Evolutionary conservation across 2,797 vertebrate genomes (phyloP).

Genomic region (Chelidonichthys spinosus): DNA sequence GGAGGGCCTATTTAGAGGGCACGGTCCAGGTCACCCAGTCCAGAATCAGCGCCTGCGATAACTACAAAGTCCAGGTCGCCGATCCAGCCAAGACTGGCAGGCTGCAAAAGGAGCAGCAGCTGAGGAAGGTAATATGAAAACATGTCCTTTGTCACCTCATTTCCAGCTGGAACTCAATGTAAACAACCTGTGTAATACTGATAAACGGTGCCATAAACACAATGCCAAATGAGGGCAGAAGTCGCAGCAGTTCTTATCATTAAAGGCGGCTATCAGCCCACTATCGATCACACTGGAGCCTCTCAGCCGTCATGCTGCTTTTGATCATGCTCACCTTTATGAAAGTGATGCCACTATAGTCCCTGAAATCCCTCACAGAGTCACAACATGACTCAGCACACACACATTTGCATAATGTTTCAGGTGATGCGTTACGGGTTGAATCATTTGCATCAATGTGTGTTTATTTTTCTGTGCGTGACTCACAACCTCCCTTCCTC

Average conservation of each 20-base stretch:
- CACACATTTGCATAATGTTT: conserved; percentile 24
- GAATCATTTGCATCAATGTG: conserved; percentile 16
- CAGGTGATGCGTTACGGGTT: background rate
- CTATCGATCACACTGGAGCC: background rate
- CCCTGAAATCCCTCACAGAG: background rate
- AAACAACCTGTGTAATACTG: background rate
- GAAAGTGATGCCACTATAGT: background rate
- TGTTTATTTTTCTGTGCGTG: background rate
- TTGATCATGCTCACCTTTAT: conserved; percentile 38
- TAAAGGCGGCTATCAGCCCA: background rate
- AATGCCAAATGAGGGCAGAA: conserved; percentile 1
- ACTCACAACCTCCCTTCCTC: conserved; percentile 9
- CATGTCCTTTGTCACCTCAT: conserved; percentile 1
- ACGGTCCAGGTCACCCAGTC: conserved; percentile 94
- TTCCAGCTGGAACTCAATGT: background rate
- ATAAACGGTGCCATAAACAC: conserved; percentile 23
- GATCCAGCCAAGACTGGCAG: conserved; percentile 92
- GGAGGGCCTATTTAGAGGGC: conserved; percentile 94
- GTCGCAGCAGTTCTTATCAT: conserved; percentile 11
- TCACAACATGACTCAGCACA: background rate
- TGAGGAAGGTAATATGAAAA: conserved; percentile 89
- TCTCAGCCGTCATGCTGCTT: conserved; percentile 33
- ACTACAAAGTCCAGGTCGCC: conserved; percentile 92
- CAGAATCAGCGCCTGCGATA: conserved; percentile 92
- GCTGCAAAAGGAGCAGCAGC: conserved; percentile 95